phyloP scores from a whole-genome alignment of 2,113 vertebrate species.

The Bubo bubo region DNA sequence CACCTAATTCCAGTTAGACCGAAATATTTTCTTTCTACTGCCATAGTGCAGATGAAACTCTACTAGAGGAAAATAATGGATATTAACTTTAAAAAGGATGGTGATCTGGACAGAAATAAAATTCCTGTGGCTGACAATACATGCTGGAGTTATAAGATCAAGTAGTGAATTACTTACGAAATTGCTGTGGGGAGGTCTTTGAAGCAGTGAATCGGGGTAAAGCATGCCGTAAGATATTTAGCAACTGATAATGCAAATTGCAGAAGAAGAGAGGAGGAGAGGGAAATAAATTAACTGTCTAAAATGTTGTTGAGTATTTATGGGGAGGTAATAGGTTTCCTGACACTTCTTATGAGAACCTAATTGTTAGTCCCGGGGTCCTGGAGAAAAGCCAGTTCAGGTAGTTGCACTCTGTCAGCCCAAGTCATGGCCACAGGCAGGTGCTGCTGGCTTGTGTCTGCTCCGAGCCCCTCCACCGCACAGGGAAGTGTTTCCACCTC shows the following conservation, averaged over 20 bases:
- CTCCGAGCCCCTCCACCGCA: background rate
- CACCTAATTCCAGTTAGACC: background rate
- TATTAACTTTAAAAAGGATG: slow-evolving; percentile 13
- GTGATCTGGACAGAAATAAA: slow-evolving; percentile 34
- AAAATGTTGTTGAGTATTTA: slow-evolving; percentile 2
- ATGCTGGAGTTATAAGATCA: background rate
- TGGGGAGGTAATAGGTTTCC: background rate
- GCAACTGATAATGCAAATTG: background rate
- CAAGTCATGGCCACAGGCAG: rapidly evolving
- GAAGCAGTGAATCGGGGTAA: background rate
- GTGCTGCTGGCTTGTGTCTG: background rate
- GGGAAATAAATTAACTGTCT: slow-evolving; percentile 33
- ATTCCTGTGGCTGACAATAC: background rate
- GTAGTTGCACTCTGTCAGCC: background rate
- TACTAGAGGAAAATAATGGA: background rate
- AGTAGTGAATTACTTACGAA: background rate
- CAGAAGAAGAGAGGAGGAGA: background rate
- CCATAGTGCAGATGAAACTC: background rate
- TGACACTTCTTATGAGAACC: background rate
- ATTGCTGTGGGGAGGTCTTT: background rate
- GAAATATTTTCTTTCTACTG: background rate
- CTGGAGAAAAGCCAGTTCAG: background rate
- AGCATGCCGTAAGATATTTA: background rate
- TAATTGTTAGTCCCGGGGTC: background rate
- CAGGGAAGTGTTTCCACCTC: background rate